Conservation (phyloP, 2,888 invertebrate genomes). For the Polietes domitor region DNA sequence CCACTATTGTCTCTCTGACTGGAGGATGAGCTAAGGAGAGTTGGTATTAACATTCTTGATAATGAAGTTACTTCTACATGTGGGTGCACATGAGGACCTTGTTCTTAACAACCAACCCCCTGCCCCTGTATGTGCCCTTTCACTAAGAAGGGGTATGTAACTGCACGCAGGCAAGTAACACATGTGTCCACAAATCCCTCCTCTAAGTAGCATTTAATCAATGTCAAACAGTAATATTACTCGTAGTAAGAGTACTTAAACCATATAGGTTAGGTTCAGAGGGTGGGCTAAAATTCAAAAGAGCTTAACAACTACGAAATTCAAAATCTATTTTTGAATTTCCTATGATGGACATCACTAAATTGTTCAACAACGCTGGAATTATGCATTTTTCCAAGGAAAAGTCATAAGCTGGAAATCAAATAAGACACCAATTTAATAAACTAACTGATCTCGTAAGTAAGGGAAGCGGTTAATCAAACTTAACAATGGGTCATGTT, state of each 20-base stretch:
- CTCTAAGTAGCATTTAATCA: slow-evolving; percentile 52
- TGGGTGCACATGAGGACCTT: background rate
- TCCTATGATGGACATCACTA: too few species aligned
- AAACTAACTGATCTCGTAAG: too few species aligned
- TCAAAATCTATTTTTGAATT: too few species aligned
- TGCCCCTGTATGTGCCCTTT: too few species aligned
- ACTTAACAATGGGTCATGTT: too few species aligned
- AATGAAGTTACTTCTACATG: slow-evolving; percentile 55
- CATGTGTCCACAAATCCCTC: slow-evolving; percentile 36
- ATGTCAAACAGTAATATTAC: slow-evolving; percentile 34
- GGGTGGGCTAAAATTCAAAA: background rate
- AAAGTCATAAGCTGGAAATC: too few species aligned
- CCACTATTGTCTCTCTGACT: background rate
- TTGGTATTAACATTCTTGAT: slow-evolving; percentile 63
- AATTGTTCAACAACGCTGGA: too few species aligned
- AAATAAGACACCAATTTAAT: too few species aligned
- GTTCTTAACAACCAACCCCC: background rate
- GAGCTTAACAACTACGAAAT: background rate
- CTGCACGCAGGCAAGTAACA: background rate
- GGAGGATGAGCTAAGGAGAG: slow-evolving; percentile 42
- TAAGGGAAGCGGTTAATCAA: too few species aligned
- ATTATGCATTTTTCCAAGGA: too few species aligned
- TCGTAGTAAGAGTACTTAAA: background rate
- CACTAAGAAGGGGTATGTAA: background rate
- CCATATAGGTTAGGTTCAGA: background rate